Conservation (phyloP, 2,888 invertebrate species). For the Tachina fera region DNA sequence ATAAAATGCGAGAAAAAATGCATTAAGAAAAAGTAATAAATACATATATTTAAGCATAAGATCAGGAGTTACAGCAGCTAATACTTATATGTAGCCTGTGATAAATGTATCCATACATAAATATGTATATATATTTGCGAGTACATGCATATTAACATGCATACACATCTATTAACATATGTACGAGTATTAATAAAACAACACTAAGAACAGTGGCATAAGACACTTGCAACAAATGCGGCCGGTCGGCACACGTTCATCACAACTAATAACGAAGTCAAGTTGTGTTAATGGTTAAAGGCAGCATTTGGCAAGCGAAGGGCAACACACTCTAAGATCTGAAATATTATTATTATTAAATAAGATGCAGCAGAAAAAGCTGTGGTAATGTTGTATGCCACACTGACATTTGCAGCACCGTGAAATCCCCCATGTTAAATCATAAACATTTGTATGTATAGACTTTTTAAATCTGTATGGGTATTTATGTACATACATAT, state of each 20-base stretch:
- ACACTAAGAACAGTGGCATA: constrained; percentile 27
- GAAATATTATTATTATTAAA: not conserved
- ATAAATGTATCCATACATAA: not conserved
- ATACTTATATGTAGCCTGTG: not conserved
- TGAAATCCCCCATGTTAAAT: constrained; percentile 57
- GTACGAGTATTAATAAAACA: not conserved
- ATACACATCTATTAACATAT: not conserved
- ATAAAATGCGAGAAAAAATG: constrained; percentile 43
- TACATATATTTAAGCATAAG: constrained; percentile 28
- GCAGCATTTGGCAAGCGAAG: constrained; percentile 6
- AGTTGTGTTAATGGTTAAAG: constrained; percentile 16
- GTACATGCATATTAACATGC: no score
- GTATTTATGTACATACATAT: not conserved
- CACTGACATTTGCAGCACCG: constrained; percentile 56
- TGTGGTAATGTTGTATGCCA: constrained; percentile 32
- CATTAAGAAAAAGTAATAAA: constrained; percentile 15
- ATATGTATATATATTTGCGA: no score
- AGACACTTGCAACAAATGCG: constrained; percentile 56
- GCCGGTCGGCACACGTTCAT: constrained; percentile 50
- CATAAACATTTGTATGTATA: constrained; percentile 3
- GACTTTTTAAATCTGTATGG: not conserved
- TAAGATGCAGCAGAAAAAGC: constrained; percentile 18
- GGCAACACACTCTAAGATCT: constrained; percentile 7
- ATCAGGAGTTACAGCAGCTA: constrained; percentile 7
- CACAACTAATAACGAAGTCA: constrained; percentile 43